Evolutionary conservation across 2,888 invertebrate genomes (phyloP).

Genomic region (Gasteruption jaculator): DNA sequence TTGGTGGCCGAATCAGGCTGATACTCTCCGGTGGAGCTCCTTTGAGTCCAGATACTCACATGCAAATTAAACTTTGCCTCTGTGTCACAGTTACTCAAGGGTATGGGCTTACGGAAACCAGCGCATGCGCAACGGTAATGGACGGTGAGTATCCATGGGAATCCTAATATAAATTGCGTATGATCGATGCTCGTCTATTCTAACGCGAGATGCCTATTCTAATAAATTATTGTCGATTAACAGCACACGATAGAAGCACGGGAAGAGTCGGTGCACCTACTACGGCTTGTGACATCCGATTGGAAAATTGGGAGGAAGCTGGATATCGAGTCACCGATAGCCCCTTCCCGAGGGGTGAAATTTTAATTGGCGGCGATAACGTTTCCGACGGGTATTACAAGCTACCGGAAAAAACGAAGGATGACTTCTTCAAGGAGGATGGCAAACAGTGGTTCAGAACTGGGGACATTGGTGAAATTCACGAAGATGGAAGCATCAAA

Average conservation of each 20-base stretch:
- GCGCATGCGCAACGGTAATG: conserved; percentile 87
- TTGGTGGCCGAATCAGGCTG: conserved; percentile 86
- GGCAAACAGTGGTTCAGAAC: conserved; percentile 91
- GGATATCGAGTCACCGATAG: conserved; percentile 83
- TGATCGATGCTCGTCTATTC: background rate
- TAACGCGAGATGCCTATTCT: too few species aligned
- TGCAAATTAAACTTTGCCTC: conserved; percentile 86
- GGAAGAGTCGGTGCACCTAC: conserved; percentile 89
- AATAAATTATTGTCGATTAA: conserved; percentile 11
- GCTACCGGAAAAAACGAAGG: conserved; percentile 79
- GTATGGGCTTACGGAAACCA: conserved; percentile 96
- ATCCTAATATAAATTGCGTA: too few species aligned
- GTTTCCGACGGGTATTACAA: conserved; percentile 94
- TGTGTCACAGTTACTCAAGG: conserved; percentile 89
- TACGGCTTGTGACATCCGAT: conserved; percentile 75
- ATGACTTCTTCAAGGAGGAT: conserved; percentile 80
- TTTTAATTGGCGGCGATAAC: conserved; percentile 82
- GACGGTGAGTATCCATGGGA: conserved; percentile 62
- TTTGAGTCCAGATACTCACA: conserved; percentile 90
- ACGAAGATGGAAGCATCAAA: conserved; percentile 89
- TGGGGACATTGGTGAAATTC: conserved; percentile 94
- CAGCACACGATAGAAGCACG: conserved; percentile 61
- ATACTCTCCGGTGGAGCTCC: conserved; percentile 95
- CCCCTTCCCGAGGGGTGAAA: conserved; percentile 82
- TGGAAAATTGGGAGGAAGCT: conserved; percentile 94